phyloP scores from a whole-genome alignment of 2,113 vertebrate genomes.

The Bujurquina vittata region DNA sequence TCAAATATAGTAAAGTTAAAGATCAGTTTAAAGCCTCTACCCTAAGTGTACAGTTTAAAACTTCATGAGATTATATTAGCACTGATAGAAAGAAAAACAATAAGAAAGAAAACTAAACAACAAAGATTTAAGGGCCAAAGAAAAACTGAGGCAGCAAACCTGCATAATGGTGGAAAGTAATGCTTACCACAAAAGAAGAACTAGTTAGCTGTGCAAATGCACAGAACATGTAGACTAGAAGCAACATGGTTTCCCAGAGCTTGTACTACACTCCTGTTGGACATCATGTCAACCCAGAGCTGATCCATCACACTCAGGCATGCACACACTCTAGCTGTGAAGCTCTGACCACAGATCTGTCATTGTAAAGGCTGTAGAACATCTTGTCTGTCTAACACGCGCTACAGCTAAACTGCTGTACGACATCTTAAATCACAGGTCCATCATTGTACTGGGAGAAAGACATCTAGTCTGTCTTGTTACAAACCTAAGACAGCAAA shows the following conservation, averaged over 20 bases:
- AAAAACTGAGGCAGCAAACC: not conserved
- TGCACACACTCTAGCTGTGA: slow-evolving; percentile 44
- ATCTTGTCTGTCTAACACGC: slow-evolving; percentile 66
- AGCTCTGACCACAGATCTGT: slow-evolving; percentile 65
- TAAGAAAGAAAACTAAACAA: not conserved
- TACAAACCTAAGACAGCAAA: slow-evolving; percentile 49
- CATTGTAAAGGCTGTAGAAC: slow-evolving; percentile 72
- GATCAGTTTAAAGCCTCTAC: not conserved
- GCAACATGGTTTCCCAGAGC: slow-evolving; percentile 66
- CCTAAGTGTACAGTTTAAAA: not conserved
- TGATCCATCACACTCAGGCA: slow-evolving; percentile 68
- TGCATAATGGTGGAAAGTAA: not conserved
- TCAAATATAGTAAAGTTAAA: not conserved
- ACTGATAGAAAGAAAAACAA: not conserved
- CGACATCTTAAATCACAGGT: slow-evolving; percentile 69
- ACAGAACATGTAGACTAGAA: slow-evolving; percentile 70
- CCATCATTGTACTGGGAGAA: slow-evolving; percentile 54
- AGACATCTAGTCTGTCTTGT: slow-evolving; percentile 69
- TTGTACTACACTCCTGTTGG: slow-evolving; percentile 75
- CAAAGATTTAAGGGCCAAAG: not conserved
- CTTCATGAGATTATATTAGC: not conserved
- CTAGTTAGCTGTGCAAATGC: slow-evolving; percentile 72
- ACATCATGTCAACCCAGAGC: slow-evolving; percentile 71
- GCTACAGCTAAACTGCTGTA: slow-evolving; percentile 61
- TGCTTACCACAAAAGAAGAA: slow-evolving; percentile 60